Evolutionary conservation across 2,113 vertebrate species (phyloP), one percentile per base, ranked within the genome.

Genomic region (Corythaixoides concolor): DNA sequence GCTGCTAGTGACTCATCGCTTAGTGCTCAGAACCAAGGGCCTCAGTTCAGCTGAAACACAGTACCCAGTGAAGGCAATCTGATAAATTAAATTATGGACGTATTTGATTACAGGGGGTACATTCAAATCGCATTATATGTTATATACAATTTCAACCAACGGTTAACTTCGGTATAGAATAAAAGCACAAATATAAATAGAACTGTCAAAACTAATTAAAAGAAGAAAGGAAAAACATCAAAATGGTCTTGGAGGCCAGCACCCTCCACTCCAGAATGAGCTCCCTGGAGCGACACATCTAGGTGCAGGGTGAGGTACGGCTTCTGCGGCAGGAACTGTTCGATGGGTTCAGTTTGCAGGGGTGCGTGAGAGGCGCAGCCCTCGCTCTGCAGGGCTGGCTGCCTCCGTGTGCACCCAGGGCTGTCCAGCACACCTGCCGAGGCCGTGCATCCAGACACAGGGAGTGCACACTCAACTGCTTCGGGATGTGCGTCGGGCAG

Each of bases 381-480:
- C 19, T 0, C 1, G 33, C 19, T 53, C 27, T 37, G 21, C 0
- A 58, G 45, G n/a, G 12, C 4, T 6, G 4, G 56, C 60, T 26
- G 78, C 56, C 19, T 6, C 1, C 43, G 0, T 4, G 33, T 1
- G 50, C 3, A 3, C 37, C 59, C 72, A 2, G 52, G 22, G 26
- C 63, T 2, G 52, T 0, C 4, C 72, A 4, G 52, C 52, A 1
- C 16, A 3, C 2, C 63, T 22, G 32, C 64, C 2, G 0, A 13
- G 52, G 27, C 35, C 3, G 5, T 0, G 37, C 16, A 14, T 8
- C 9, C n/a, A 0, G 4, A 0, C 0, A 23, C 33, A 1, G 12
- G 3, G 60, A 26, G 67, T 0, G 30, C 12, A 4, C 1, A 8
- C 55, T 18, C n/a, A 4, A 2, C 53, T 5, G 35, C 66, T 11